Conservation (phyloP, 2,797 vertebrate species). For the Podargus strigoides region DNA sequence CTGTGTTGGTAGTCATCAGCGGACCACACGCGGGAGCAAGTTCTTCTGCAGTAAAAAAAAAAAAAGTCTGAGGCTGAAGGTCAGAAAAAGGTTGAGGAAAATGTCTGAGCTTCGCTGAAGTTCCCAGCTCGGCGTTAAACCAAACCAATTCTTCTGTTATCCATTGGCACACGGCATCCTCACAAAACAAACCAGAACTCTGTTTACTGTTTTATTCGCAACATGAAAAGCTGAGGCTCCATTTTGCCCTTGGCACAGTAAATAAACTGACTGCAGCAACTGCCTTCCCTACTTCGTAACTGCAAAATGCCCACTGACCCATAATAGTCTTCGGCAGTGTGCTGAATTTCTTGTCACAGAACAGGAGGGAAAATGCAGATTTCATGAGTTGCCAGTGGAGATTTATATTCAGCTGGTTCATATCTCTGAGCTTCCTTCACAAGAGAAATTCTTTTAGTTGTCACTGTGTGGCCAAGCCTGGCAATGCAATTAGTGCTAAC, state of each 20-base stretch:
- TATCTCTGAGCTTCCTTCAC: background rate
- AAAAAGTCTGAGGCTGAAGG: background rate
- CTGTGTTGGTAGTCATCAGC: background rate
- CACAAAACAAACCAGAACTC: background rate
- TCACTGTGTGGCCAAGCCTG: background rate
- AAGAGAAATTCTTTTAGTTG: background rate
- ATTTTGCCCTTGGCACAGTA: background rate
- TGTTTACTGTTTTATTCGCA: background rate
- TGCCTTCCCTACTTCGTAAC: background rate
- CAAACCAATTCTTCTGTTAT: background rate
- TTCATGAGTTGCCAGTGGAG: background rate
- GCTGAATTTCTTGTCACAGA: background rate
- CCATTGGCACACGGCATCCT: background rate
- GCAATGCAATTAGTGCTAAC: background rate
- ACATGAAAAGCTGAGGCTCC: background rate
- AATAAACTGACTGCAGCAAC: background rate
- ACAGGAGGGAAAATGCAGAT: background rate
- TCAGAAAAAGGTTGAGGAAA: background rate
- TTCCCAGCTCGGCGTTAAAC: background rate
- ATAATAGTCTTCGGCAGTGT: fast-evolving
- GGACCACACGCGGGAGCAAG: background rate
- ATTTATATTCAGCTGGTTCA: background rate
- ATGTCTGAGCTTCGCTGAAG: background rate
- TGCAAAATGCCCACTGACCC: background rate
- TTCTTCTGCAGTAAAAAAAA: background rate